These are phyloP conservation scores for Gymnoscopelus microlampas DNA, from an alignment of 2,797 vertebrate genomes.

Conservation along the genomic window DNA sequence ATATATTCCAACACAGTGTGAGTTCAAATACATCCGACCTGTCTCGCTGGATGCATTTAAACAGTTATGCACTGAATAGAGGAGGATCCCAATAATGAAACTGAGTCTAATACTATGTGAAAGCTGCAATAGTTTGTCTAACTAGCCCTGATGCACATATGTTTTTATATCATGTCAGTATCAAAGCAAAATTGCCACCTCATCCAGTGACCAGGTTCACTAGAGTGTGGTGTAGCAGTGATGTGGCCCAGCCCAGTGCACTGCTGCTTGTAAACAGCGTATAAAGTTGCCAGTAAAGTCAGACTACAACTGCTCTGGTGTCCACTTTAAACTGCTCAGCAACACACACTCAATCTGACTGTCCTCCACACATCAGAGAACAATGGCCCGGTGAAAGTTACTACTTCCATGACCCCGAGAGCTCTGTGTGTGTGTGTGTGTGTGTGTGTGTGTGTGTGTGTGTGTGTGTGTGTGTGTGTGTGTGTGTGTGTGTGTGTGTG, in stretches of 20 bases:
- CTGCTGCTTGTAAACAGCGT: not conserved
- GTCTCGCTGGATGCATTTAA: too few relatives aligned
- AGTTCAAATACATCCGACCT: too few relatives aligned
- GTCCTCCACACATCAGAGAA: slow-evolving; percentile 54
- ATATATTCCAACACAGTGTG: too few relatives aligned
- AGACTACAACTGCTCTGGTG: slow-evolving; percentile 17
- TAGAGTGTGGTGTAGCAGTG: too few relatives aligned
- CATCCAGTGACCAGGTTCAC: too few relatives aligned
- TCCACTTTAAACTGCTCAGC: slow-evolving; percentile 31
- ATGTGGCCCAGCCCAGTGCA: slow-evolving; percentile 1
- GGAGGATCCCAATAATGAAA: too few relatives aligned
- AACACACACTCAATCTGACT: slow-evolving; percentile 32
- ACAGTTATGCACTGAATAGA: too few relatives aligned
- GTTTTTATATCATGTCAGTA: too few relatives aligned
- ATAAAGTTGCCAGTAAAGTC: not conserved
- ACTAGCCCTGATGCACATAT: too few relatives aligned
- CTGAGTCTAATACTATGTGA: too few relatives aligned
- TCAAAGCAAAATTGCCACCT: too few relatives aligned
- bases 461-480: slow-evolving; percentile 22
- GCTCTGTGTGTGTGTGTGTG: slow-evolving; percentile 30
- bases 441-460: slow-evolving; percentile 24
- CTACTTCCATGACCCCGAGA: slow-evolving; percentile 48
- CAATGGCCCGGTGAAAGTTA: slow-evolving; percentile 59
- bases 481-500: slow-evolving; percentile 18
- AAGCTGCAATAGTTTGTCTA: too few relatives aligned